Percentiles rank a stretch among this genome's conserved stretches.
These are phyloP conservation scores for Siderastrea radians DNA, from an alignment of 92 coral and sea anemone species.

Conservation along the genomic window DNA sequence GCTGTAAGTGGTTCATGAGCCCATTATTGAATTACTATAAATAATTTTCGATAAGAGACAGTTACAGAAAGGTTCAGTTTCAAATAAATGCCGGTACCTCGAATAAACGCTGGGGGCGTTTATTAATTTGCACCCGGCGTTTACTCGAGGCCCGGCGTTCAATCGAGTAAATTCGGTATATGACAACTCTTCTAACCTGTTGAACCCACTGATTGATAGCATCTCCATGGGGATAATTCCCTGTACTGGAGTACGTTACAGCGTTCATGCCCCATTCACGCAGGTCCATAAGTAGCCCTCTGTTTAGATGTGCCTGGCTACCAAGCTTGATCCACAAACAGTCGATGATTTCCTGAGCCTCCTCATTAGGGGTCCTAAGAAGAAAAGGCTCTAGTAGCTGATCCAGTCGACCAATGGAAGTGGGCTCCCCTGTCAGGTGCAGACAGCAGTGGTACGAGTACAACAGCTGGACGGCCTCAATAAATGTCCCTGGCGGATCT, in stretches of 20 bases:
- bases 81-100: too few relatives aligned
- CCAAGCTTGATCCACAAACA: slow-evolving; percentile 76
- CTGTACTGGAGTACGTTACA: slow-evolving; percentile 65
- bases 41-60: too few relatives aligned
- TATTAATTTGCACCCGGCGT: too few relatives aligned
- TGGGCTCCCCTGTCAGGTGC: slow-evolving; percentile 76
- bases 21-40: too few relatives aligned
- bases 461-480: slow-evolving; percentile 75
- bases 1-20: too few relatives aligned
- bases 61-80: too few relatives aligned
- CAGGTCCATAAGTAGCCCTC: slow-evolving; percentile 41
- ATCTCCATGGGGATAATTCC: slow-evolving; percentile 78
- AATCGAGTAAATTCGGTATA: too few relatives aligned
- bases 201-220: slow-evolving; percentile 84
- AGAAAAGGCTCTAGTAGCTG: slow-evolving; percentile 71
- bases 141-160: too few relatives aligned
- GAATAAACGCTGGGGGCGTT: too few relatives aligned
- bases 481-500: slow-evolving; percentile 64
- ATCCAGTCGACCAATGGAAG: slow-evolving; percentile 78
- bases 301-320: slow-evolving; percentile 66
- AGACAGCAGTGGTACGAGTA: slow-evolving; percentile 76
- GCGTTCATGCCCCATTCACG: slow-evolving; percentile 74
- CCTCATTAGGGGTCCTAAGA: slow-evolving; percentile 24
- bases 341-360: slow-evolving; percentile 82
- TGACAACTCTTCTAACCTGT: slow-evolving; percentile 59